Conservation (phyloP, 2,888 invertebrate species). For the Napeogenes inachia region DNA sequence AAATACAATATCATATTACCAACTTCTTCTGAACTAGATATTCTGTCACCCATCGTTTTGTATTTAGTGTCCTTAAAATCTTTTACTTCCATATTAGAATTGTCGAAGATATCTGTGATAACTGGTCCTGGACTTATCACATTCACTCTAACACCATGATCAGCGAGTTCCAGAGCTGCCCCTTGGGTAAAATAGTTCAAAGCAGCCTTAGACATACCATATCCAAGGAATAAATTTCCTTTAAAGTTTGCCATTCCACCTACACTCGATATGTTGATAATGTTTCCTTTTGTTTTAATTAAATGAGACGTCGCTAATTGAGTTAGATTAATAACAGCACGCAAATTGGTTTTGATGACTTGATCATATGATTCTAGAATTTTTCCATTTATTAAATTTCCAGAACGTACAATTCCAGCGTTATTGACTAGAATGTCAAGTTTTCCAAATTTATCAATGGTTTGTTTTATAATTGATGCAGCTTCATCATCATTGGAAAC, state of each 20-base stretch:
- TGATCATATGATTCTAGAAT: constrained; percentile 40
- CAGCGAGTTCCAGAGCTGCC: constrained; percentile 79
- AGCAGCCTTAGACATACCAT: constrained; percentile 43
- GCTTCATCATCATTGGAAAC: constrained; percentile 36
- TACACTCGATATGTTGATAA: constrained; percentile 49
- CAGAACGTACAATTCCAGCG: constrained; percentile 36
- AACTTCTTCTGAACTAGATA: constrained; percentile 33
- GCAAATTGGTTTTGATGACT: constrained; percentile 41
- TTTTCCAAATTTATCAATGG: constrained; percentile 38
- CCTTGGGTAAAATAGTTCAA: constrained; percentile 85
- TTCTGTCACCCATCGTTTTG: constrained; percentile 19
- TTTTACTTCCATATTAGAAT: constrained; percentile 75
- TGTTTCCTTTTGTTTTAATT: constrained; percentile 42
- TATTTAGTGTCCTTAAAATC: constrained; percentile 13
- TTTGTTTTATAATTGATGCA: constrained; percentile 33
- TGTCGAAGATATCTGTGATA: constrained; percentile 45
- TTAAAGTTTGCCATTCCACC: constrained; percentile 20
- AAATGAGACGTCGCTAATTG: constrained; percentile 41
- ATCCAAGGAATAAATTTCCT: constrained; percentile 19
- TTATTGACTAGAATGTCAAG: constrained; percentile 46
- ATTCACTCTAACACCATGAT: constrained; percentile 79
- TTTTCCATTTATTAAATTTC: constrained; percentile 33
- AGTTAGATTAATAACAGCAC: constrained; percentile 39
- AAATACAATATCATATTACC: constrained; percentile 33
- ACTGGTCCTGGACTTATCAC: constrained; percentile 84